Evolutionary conservation across 2,797 vertebrate genomes (phyloP), one percentile per base, ranked within the genome.

Genomic region (Phaenicophaeus curvirostris): DNA sequence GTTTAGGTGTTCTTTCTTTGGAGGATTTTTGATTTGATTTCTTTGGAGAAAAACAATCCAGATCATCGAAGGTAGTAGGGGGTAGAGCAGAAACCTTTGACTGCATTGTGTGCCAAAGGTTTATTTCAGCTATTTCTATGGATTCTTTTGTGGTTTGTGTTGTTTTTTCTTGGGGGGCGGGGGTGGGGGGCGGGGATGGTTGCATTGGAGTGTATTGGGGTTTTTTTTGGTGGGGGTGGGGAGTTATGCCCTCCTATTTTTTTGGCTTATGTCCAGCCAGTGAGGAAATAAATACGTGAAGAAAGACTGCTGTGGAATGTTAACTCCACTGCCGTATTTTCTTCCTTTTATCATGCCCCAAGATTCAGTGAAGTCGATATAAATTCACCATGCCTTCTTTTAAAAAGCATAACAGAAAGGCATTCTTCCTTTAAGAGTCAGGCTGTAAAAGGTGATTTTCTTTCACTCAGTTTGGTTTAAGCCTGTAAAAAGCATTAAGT

Each of bases 401-500:
- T 96, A 97, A 97, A 97, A 97, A 97, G 96, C 95, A 51, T 97
- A 97, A 96, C 97, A 96, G 92, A 94, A 96, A 94, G 95, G 82
- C 96, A 96, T 97, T 97, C 96, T 98, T 97, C 97, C 97, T 97
- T 97, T 97, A 97, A 96, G 94, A 97, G 92, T 97, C 87, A 42
- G 90, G 94, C 97, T 97, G 95, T 96, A 97, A 97, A 98, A 97
- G 97, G 97, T 98, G 97, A 98, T 98, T 98, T 98, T 97, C 95
- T 97, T 97, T 97, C 94, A 97, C 95, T 97, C 93, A 85, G 87
- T 98, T 98, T 95, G 92, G 95, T 96, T 97, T 98, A 98, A 98
- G 97, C 97, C 97, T 97, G 91, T 98, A 98, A 98, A 98, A 98
- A 98, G 97, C 97, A 98, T 98, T 98, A 98, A 97, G 97, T 97